Base-by-base conservation (phyloP, 2,113 vertebrate species). In the Cyanoliseus patagonus region DNA sequence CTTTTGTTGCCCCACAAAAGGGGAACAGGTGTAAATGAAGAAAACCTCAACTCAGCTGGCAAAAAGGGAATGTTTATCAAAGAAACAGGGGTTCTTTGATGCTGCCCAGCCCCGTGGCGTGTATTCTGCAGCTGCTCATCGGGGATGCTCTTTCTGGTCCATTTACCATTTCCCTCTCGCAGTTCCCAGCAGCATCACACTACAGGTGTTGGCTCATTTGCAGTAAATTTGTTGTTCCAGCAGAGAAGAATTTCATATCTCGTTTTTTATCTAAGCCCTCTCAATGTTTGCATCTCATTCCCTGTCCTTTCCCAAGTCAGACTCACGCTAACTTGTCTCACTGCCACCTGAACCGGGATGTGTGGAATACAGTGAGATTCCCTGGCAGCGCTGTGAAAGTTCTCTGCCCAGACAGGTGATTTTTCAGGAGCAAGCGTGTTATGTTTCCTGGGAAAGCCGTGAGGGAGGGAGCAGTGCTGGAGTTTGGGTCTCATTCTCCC, bases 371-470 rank as follows among this genome's bases (percentile, higher is more conserved):
- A 46, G 6, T 0, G 3, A 18, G 41, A 24, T 62, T 81, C 39
- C 42, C 82, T 87, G 69, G 25, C 49, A 69, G 10, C 28, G 8
- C 81, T 61, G 4, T 8, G 5, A 68, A 49, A 83, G 31, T 88
- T 92, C 59, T 76, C 35, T 78, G 44, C 51, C 77, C 62, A 31
- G n/a, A 23, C 5, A 37, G 63, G 64, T 17, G 4, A 27, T 52
- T 46, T 67, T 63, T 41, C 37, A 25, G 57, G 78, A 80, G 31
- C 1, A 3, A 44, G 33, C 20, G 0, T 1, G 4, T n/a, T 0
- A 2, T 5, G 49, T 63, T 83, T 57, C 67, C 72, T 14, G 42
- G 90, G 63, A 64, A 55, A 42, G 19, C 44, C 7, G 0, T 20
- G 33, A 74, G 62, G 51, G 86, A 61, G 62, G 57, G 69, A 57